Evolutionary conservation across 2,888 invertebrate genomes (phyloP).

Genomic region (Brachyopa scutellaris): DNA sequence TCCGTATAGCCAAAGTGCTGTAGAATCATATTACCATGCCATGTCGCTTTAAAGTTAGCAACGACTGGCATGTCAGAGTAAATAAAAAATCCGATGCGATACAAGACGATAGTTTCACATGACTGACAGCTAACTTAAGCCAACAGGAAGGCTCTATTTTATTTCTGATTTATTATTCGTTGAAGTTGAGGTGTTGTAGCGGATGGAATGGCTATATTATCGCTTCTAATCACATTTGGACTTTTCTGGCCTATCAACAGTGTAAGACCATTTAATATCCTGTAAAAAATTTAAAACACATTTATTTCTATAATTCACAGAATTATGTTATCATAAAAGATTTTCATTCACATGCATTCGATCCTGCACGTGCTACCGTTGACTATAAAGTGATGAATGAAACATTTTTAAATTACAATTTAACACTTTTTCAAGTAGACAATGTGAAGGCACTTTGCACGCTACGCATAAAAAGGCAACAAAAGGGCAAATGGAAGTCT

Average conservation of each 20-base stretch:
- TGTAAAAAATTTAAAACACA: too few species aligned
- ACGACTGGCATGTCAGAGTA: neutral
- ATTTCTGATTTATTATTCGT: too few species aligned
- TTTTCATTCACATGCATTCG: neutral
- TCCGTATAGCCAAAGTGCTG: too few species aligned
- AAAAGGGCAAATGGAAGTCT: neutral
- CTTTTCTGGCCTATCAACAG: neutral
- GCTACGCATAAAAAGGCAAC: neutral
- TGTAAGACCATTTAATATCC: neutral
- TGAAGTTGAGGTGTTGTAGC: too few species aligned
- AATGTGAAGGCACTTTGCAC: neutral
- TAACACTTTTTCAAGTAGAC: neutral
- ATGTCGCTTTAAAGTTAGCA: too few species aligned
- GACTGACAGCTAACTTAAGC: neutral
- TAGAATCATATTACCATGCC: too few species aligned
- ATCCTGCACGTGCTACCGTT: neutral
- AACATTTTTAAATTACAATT: neutral
- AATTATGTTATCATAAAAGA: constrained; percentile 1
- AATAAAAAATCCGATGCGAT: constrained; percentile 10
- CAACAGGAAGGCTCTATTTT: neutral
- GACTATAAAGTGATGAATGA: neutral
- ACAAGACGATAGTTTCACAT: neutral
- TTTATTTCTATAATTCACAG: too few species aligned
- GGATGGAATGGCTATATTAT: neutral
- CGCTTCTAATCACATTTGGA: neutral